These are phyloP conservation scores for Clarias fuscus DNA, from an alignment of 2,797 vertebrate genomes.

Conservation along the genomic window DNA sequence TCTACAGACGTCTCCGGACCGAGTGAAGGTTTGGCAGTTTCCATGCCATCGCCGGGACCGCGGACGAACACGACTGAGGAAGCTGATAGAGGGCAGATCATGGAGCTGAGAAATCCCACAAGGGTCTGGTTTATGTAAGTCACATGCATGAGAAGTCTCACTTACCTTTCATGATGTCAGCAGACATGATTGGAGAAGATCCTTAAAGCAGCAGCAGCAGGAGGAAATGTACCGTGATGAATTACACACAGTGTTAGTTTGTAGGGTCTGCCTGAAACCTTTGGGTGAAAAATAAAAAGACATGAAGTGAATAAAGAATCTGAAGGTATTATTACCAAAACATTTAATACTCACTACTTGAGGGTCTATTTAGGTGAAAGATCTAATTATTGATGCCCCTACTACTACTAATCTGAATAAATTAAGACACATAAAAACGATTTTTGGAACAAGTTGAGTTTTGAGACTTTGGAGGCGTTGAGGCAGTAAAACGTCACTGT, in stretches of 20 bases:
- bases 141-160: not conserved
- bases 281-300: not conserved
- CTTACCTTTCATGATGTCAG: constrained; percentile 68
- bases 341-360: not conserved
- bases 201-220: not conserved
- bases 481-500: too few relatives aligned
- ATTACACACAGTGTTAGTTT: not conserved
- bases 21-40: constrained; percentile 79
- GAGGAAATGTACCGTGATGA: not conserved
- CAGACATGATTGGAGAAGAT: constrained; percentile 62
- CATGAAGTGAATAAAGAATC: not conserved
- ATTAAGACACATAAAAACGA: too few relatives aligned
- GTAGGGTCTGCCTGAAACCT: not conserved
- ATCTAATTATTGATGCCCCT: not conserved
- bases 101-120: not conserved
- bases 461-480: too few relatives aligned
- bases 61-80: constrained; percentile 77
- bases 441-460: too few relatives aligned
- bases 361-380: not conserved
- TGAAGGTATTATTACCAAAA: not conserved
- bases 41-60: constrained; percentile 96
- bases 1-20: constrained; percentile 71
- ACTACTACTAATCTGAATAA: not conserved
- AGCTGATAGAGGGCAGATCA: constrained; percentile 39
- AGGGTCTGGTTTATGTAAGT: not conserved